These are phyloP conservation scores for Pocillopora damicornis DNA, from an alignment of 64 coral and sea anemone genomes.

Conservation along the genomic window DNA sequence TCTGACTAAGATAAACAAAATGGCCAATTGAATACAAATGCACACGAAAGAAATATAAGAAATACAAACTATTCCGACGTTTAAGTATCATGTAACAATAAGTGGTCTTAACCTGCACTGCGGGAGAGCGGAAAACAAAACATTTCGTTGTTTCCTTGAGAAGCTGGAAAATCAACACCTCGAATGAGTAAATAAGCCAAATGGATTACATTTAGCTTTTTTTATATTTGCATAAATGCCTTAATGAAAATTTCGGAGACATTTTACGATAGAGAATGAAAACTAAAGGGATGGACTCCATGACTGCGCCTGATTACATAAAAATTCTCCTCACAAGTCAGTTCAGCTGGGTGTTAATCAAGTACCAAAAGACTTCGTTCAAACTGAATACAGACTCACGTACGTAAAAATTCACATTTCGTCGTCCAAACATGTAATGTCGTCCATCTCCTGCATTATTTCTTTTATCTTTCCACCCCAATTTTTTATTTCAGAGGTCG, in stretches of 20 bases:
- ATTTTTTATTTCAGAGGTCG: background rate
- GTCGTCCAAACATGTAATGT: background rate
- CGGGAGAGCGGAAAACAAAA: background rate
- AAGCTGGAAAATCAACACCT: slow-evolving; percentile 18
- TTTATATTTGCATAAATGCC: slow-evolving; percentile 31
- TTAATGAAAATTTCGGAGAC: background rate
- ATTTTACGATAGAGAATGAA: background rate
- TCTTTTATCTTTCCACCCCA: background rate
- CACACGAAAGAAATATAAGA: background rate
- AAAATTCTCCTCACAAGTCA: background rate
- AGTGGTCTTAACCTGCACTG: background rate
- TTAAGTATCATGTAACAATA: background rate
- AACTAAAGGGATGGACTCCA: background rate
- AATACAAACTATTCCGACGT: background rate
- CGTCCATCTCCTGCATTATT: slow-evolving; percentile 22
- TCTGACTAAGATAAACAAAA: background rate
- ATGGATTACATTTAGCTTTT: slow-evolving; percentile 14
- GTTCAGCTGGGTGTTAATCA: background rate
- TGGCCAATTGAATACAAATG: background rate
- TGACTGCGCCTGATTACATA: background rate
- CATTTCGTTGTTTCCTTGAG: background rate
- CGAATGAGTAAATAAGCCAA: background rate
- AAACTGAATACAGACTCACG: background rate
- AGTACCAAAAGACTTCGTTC: slow-evolving; percentile 2
- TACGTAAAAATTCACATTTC: background rate